Evolutionary conservation across 2,888 invertebrate species (phyloP).

Genomic region (Dermolepida albohirtum): DNA sequence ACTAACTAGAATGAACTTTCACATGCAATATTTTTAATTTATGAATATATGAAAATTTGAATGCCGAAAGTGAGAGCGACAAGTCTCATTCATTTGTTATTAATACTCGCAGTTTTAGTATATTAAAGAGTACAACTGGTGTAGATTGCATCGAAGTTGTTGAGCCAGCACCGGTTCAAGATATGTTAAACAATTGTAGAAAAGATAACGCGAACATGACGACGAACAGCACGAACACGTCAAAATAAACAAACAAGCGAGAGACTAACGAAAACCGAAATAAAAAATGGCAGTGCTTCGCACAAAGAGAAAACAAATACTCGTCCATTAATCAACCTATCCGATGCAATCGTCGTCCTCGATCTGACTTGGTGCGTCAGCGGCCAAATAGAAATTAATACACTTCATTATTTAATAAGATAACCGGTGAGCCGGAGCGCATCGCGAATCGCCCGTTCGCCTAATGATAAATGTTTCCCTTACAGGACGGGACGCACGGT

Average conservation of each 20-base stretch:
- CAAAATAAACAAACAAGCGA: not conserved
- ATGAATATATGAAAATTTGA: too few species aligned
- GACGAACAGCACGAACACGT: too few species aligned
- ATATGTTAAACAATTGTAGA: not conserved
- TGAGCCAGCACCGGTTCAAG: not conserved
- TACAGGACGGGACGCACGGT: constrained; percentile 19
- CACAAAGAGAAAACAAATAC: not conserved
- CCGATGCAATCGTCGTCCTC: constrained; percentile 12
- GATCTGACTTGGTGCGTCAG: constrained; percentile 34
- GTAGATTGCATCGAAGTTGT: too few species aligned
- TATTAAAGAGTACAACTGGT: too few species aligned
- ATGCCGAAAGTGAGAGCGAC: too few species aligned
- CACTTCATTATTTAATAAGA: constrained; percentile 36
- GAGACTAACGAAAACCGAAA: not conserved
- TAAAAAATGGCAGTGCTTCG: not conserved
- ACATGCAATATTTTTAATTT: too few species aligned
- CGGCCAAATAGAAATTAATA: constrained; percentile 35
- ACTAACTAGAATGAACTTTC: too few species aligned
- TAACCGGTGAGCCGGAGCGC: constrained; percentile 18
- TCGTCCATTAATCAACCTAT: constrained; percentile 17
- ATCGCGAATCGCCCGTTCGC: constrained; percentile 26
- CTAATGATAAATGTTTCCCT: constrained; percentile 32
- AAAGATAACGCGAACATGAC: not conserved
- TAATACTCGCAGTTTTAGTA: too few species aligned
- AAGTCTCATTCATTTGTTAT: too few species aligned